Percentiles rank a stretch among this genome's conserved stretches.
phyloP scores from a whole-genome alignment of 1,140 invertebrate genomes.

The Micrasema longulum region DNA sequence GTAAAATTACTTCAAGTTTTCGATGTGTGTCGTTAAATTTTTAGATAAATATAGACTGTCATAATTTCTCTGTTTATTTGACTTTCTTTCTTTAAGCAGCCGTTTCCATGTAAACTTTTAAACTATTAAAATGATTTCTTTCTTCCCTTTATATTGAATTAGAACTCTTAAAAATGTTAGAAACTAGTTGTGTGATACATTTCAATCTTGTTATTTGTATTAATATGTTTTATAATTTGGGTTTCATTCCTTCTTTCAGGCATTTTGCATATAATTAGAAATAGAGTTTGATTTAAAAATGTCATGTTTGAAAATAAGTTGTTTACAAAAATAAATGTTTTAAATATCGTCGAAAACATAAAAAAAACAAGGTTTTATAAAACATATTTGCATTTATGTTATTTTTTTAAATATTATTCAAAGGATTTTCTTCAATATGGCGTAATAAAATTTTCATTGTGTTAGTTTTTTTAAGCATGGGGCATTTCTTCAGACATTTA shows the following conservation, averaged over 20 bases:
- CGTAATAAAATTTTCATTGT: too few species aligned
- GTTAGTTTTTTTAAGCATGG: constrained; percentile 16
- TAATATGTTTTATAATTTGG: too few species aligned
- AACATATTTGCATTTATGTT: too few species aligned
- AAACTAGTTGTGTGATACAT: background rate
- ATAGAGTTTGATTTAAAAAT: too few species aligned
- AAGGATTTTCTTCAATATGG: too few species aligned
- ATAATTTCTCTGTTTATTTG: constrained; percentile 16
- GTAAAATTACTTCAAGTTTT: too few species aligned
- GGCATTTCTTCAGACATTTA: background rate
- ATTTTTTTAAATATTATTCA: too few species aligned
- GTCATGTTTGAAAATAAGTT: too few species aligned
- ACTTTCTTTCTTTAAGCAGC: constrained; percentile 14
- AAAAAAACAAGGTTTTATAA: too few species aligned
- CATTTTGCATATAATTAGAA: too few species aligned
- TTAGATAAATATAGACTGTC: constrained; percentile 16
- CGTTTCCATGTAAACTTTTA: background rate
- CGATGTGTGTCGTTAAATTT: constrained; percentile 23
- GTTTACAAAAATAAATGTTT: too few species aligned
- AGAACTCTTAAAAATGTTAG: background rate
- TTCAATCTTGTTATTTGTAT: background rate
- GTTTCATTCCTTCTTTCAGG: background rate
- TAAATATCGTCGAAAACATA: too few species aligned
- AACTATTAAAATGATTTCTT: constrained; percentile 1
- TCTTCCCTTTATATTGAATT: constrained; percentile 15